A percentile compares a stretch with the other conserved stretches of the same genome.
phyloP scores from a whole-genome alignment of 2,888 invertebrate genomes.

The Hemithea aestivaria region DNA sequence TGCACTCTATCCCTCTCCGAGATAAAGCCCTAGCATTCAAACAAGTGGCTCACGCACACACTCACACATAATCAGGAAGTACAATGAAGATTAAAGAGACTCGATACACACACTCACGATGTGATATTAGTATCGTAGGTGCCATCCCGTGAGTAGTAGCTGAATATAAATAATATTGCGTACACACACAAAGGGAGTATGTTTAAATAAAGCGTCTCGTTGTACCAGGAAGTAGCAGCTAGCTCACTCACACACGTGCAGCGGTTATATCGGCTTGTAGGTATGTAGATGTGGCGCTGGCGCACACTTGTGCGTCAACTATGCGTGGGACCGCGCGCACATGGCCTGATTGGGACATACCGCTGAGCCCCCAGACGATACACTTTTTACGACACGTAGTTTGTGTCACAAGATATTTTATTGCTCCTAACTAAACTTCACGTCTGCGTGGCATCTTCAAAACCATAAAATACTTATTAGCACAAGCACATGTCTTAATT shows the following conservation, averaged over 20 bases:
- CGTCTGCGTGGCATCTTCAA: conserved; percentile 7
- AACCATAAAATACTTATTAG: conserved; percentile 3
- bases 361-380: conserved; percentile 73
- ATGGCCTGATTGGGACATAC: conserved; percentile 76
- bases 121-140: conserved; percentile 61
- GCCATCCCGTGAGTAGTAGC: conserved; percentile 53
- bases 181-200: conserved; percentile 70
- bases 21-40: conserved; percentile 78
- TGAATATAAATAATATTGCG: conserved; percentile 72
- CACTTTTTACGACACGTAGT: conserved; percentile 66
- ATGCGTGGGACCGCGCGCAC: conserved; percentile 77
- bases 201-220: conserved; percentile 76
- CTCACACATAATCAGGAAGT: conserved; percentile 69
- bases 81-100: conserved; percentile 77
- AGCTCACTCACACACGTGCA: conserved; percentile 60
- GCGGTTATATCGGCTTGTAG: conserved; percentile 44
- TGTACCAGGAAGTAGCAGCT: conserved; percentile 77
- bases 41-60: conserved; percentile 78
- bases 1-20: conserved; percentile 75
- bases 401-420: conserved; percentile 49
- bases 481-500: background rate
- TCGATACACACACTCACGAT: conserved; percentile 62
- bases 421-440: conserved; percentile 21
- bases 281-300: conserved; percentile 65
- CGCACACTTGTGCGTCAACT: conserved; percentile 71